Conservation (phyloP, 2,888 invertebrate genomes). For the Hirtodrosophila confusa region DNA sequence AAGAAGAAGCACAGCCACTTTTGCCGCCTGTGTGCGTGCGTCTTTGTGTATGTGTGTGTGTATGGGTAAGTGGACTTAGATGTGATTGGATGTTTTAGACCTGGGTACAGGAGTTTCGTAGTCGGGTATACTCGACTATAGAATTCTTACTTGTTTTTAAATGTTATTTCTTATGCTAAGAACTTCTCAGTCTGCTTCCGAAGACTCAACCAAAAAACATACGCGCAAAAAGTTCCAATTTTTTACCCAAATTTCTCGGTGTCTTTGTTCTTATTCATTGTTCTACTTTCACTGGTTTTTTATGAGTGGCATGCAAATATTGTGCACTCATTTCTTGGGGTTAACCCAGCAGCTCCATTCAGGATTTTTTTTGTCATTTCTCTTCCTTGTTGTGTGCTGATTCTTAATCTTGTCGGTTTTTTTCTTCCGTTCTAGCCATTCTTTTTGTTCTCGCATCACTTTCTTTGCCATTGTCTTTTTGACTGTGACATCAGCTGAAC, state of each 20-base stretch:
- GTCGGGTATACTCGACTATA: no score
- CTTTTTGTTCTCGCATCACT: conserved; percentile 37
- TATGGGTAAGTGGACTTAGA: no score
- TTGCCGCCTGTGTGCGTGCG: no score
- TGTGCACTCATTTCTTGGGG: conserved; percentile 38
- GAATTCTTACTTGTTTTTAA: no score
- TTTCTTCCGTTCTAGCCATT: conserved; percentile 1
- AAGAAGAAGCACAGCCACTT: no score
- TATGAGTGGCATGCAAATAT: conserved; percentile 41
- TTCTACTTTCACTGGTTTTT: conserved; percentile 7
- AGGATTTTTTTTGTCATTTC: not conserved
- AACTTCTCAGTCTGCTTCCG: no score
- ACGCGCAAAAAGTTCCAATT: conserved; percentile 15
- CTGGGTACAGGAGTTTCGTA: no score
- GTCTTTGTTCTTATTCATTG: conserved; percentile 37
- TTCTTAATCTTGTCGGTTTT: conserved; percentile 26
- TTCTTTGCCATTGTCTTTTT: conserved; percentile 30
- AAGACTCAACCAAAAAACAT: not conserved
- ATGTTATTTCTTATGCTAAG: no score
- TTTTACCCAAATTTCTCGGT: conserved; percentile 12
- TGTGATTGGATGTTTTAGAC: no score
- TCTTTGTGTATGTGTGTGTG: no score
- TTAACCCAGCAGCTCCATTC: conserved; percentile 23
- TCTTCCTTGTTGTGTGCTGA: conserved; percentile 3
- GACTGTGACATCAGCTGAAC: conserved; percentile 49